phyloP scores from a whole-genome alignment of 2,888 invertebrate genomes.

The Hypomecis atomaria region DNA sequence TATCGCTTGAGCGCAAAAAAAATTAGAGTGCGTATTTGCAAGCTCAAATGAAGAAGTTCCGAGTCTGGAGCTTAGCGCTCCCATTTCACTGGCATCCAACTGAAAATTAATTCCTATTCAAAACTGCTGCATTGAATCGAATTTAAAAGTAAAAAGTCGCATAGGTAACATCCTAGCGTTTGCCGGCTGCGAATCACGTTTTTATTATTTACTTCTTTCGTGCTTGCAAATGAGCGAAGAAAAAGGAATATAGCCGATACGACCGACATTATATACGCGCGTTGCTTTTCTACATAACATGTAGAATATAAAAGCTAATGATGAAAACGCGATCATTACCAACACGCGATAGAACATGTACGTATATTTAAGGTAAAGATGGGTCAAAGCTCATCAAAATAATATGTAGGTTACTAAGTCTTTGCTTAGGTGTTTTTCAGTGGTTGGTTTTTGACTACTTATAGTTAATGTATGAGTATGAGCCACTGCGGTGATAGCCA shows the following conservation, averaged over 20 bases:
- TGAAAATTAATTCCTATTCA: slow-evolving; percentile 28
- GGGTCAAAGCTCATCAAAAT: neutral
- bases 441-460: neutral
- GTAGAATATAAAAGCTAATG: slow-evolving; percentile 27
- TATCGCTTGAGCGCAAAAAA: slow-evolving; percentile 18
- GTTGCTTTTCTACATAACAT: slow-evolving; percentile 1
- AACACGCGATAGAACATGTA: neutral
- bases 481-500: neutral
- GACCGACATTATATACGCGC: neutral
- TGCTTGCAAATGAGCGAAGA: slow-evolving; percentile 34
- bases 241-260: slow-evolving; percentile 25
- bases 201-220: slow-evolving; percentile 26
- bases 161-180: slow-evolving; percentile 1
- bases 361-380: slow-evolving; percentile 5
- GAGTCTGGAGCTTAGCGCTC: slow-evolving; percentile 13
- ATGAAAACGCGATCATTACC: slow-evolving; percentile 14
- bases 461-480: neutral
- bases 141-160: slow-evolving; percentile 26
- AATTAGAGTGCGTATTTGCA: slow-evolving; percentile 27
- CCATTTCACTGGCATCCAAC: slow-evolving; percentile 22
- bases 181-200: slow-evolving; percentile 9
- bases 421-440: neutral
- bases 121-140: slow-evolving; percentile 25
- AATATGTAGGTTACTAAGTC: neutral
- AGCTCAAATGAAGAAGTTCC: slow-evolving; percentile 32